phyloP scores from a whole-genome alignment of 2,888 invertebrate genomes.

The Gisinianus flammeolus region DNA sequence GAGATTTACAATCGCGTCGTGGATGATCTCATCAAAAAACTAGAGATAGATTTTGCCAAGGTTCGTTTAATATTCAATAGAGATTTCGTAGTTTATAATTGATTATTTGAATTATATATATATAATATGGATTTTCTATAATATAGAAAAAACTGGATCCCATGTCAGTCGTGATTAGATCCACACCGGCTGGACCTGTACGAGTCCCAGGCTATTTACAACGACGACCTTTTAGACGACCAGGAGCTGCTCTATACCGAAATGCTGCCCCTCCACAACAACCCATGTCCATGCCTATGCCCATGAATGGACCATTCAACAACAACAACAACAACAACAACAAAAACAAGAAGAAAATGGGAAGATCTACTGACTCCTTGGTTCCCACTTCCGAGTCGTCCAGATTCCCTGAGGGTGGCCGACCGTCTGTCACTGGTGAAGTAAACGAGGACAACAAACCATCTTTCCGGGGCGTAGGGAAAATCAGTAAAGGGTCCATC shows the following conservation, averaged over 20 bases:
- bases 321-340: too few species aligned
- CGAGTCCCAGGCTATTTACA: conserved; percentile 58
- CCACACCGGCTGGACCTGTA: conserved; percentile 58
- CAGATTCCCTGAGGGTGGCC: too few species aligned
- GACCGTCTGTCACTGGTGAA: not conserved
- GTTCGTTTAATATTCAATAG: too few species aligned
- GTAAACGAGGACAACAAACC: not conserved
- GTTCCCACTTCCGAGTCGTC: too few species aligned
- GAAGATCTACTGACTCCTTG: conserved; percentile 38
- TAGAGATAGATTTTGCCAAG: conserved; percentile 54
- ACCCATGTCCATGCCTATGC: not conserved
- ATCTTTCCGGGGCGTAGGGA: conserved; percentile 50
- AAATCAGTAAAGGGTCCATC: conserved; percentile 53
- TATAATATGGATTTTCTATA: too few species aligned
- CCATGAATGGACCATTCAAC: too few species aligned
- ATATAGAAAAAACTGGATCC: conserved; percentile 57
- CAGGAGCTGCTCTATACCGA: conserved; percentile 57
- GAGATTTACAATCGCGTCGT: conserved; percentile 59
- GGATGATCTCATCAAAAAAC: conserved; percentile 54
- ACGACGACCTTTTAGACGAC: conserved; percentile 56
- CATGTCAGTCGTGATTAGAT: conserved; percentile 57
- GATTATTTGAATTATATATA: too few species aligned
- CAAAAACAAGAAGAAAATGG: conserved; percentile 40
- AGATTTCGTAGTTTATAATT: too few species aligned
- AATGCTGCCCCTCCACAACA: conserved; percentile 19